Evolutionary conservation across 2,797 vertebrate species (phyloP).

Genomic region (Cyclopterus lumpus): DNA sequence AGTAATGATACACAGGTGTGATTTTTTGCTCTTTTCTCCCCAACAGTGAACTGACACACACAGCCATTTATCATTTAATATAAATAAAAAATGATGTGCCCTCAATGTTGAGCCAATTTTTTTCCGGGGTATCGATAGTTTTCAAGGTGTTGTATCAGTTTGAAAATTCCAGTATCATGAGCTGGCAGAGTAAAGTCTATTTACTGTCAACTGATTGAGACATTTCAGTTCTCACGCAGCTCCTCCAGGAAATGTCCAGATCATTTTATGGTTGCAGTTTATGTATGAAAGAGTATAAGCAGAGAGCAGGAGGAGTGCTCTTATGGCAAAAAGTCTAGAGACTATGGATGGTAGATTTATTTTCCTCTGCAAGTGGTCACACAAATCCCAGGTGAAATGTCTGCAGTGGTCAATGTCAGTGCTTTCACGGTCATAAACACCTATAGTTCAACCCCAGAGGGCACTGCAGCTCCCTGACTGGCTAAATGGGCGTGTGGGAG

Average conservation of each 20-base stretch:
- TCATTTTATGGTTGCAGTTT: neutral
- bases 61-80: neutral
- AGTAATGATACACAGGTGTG: too few species aligned
- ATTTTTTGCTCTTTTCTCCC: neutral
- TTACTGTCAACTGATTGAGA: neutral
- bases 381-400: slow-evolving; percentile 30
- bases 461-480: neutral
- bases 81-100: neutral
- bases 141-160: neutral
- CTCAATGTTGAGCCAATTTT: too few species aligned
- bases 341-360: neutral
- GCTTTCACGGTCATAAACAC: slow-evolving; percentile 6
- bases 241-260: neutral
- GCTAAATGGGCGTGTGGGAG: neutral
- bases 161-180: neutral
- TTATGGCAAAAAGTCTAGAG: neutral
- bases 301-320: neutral
- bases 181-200: neutral
- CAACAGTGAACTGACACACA: neutral
- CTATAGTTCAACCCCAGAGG: neutral
- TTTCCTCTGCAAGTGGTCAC: slow-evolving; percentile 4
- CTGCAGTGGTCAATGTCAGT: slow-evolving; percentile 18
- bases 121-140: neutral
- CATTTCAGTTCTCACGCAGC: neutral
- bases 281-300: neutral